These are phyloP conservation scores for Salminus brasiliensis DNA, from an alignment of 2,113 vertebrate genomes.

Conservation along the genomic window DNA sequence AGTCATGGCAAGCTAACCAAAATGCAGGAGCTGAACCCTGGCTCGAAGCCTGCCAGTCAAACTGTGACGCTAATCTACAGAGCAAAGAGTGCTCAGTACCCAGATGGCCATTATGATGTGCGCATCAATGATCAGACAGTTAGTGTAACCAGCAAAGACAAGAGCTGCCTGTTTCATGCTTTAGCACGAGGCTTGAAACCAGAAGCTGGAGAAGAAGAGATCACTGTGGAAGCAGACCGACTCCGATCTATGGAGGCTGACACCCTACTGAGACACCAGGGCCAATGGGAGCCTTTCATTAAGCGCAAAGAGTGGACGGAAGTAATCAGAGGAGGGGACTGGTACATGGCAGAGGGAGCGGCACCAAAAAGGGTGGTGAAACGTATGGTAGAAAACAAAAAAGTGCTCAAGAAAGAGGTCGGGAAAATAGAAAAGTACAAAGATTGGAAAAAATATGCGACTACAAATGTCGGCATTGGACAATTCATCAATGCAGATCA, in stretches of 20 bases:
- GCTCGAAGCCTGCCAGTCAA: neutral
- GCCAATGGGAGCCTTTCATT: neutral
- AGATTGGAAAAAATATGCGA: too few relatives aligned
- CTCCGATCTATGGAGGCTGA: slow-evolving; percentile 6
- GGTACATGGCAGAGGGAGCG: neutral
- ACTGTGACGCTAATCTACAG: slow-evolving; percentile 40
- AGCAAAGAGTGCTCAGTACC: slow-evolving; percentile 27
- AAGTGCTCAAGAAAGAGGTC: too few relatives aligned
- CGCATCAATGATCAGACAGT: neutral
- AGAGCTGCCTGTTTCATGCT: slow-evolving; percentile 17
- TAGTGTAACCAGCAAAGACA: neutral
- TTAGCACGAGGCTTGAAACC: slow-evolving; percentile 31
- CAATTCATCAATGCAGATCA: too few relatives aligned
- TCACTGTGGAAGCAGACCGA: neutral
- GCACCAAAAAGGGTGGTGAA: too few relatives aligned
- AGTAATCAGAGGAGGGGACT: slow-evolving; percentile 15
- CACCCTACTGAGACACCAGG: neutral
- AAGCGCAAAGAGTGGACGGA: slow-evolving; percentile 14
- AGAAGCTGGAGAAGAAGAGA: neutral
- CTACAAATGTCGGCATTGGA: too few relatives aligned
- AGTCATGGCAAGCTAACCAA: slow-evolving; percentile 4
- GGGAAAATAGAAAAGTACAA: too few relatives aligned
- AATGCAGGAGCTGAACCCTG: slow-evolving; percentile 19
- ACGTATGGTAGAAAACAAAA: too few relatives aligned
- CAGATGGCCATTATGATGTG: slow-evolving; percentile 42